These are phyloP conservation scores for Dinocampus coccinellae DNA, from an alignment of 2,888 invertebrate species.

Conservation along the genomic window DNA sequence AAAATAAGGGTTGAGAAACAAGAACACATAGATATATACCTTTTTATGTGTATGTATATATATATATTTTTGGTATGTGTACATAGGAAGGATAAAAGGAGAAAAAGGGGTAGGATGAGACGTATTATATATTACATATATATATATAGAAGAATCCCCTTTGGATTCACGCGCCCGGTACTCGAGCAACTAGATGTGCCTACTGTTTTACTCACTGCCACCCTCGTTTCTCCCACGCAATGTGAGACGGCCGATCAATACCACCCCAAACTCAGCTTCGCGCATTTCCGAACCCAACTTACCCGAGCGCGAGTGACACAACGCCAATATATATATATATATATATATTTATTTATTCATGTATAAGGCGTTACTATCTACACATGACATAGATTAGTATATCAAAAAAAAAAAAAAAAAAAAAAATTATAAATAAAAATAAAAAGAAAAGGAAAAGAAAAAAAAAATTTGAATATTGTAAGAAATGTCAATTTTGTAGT, in stretches of 20 bases:
- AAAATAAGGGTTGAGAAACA: background rate
- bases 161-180: constrained; percentile 2
- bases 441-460: too few species aligned
- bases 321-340: background rate
- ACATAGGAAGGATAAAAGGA: background rate
- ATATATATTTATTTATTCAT: background rate
- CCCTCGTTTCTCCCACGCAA: constrained; percentile 49
- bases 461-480: too few species aligned
- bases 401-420: too few species aligned
- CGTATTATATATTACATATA: background rate
- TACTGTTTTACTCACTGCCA: constrained; percentile 59
- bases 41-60: background rate
- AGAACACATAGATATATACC: background rate
- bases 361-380: background rate
- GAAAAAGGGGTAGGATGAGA: background rate
- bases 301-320: constrained; percentile 27
- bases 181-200: constrained; percentile 49
- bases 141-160: background rate
- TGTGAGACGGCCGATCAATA: constrained; percentile 60
- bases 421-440: too few species aligned
- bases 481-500: too few species aligned
- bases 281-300: constrained; percentile 63
- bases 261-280: constrained; percentile 62
- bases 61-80: too few species aligned
- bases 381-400: too few species aligned